Percentiles rank a stretch among this genome's conserved stretches.
phyloP scores from a whole-genome alignment of 2,888 invertebrate species.

The Mycogona germanica region DNA sequence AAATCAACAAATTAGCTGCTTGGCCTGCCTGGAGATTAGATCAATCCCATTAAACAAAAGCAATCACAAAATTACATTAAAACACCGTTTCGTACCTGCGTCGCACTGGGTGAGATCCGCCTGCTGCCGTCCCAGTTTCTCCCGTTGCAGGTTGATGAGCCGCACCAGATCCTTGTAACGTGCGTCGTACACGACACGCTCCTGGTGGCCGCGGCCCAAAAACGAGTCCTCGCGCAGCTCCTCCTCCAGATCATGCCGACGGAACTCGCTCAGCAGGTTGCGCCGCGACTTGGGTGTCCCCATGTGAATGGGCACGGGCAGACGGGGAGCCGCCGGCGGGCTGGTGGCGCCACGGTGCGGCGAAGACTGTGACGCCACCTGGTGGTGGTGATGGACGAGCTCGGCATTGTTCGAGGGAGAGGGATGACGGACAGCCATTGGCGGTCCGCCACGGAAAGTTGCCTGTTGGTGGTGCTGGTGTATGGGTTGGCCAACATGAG shows the following conservation, averaged over 20 bases:
- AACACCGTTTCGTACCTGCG: constrained; percentile 27
- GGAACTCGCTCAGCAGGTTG: constrained; percentile 14
- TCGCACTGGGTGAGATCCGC: constrained; percentile 67
- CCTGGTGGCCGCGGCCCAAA: constrained; percentile 4
- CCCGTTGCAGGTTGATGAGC: constrained; percentile 79
- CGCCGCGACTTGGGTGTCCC: constrained; percentile 12
- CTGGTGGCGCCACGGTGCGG: background rate
- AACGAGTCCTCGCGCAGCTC: constrained; percentile 13
- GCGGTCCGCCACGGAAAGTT: too few species aligned
- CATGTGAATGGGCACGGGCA: constrained; percentile 10
- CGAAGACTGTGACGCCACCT: background rate
- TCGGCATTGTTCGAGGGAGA: too few species aligned
- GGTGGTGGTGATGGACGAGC: background rate
- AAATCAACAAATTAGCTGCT: background rate
- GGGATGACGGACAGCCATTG: too few species aligned
- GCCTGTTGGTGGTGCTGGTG: too few species aligned
- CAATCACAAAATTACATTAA: background rate
- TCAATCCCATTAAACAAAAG: background rate
- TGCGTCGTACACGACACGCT: constrained; percentile 39
- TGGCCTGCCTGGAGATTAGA: too few species aligned
- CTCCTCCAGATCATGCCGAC: constrained; percentile 12
- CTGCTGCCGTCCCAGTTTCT: constrained; percentile 78
- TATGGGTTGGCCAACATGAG: too few species aligned
- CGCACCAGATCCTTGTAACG: constrained; percentile 73
- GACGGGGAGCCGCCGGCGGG: background rate